These are phyloP conservation scores for Penaeus chinensis DNA, from an alignment of 1,140 invertebrate genomes.

Conservation along the genomic window DNA sequence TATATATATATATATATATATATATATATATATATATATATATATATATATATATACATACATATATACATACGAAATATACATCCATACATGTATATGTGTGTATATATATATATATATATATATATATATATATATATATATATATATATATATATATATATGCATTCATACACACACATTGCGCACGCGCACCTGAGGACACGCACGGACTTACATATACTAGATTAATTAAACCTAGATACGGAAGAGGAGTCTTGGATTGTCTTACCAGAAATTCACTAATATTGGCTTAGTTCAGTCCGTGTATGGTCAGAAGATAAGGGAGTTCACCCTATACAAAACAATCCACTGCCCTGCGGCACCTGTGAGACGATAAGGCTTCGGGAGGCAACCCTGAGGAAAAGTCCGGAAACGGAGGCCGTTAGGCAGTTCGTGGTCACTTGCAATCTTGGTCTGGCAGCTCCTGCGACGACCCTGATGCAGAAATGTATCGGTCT, in stretches of 20 bases:
- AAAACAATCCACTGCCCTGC: no score
- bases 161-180: neutral
- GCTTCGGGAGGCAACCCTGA: no score
- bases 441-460: no score
- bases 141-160: slow-evolving; percentile 20
- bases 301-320: neutral
- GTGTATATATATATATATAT: slow-evolving; percentile 9
- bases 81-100: neutral
- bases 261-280: neutral
- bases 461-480: no score
- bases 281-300: neutral
- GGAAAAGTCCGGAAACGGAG: no score
- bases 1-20: no score
- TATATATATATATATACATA: neutral
- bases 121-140: slow-evolving; percentile 22
- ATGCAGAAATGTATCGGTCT: no score
- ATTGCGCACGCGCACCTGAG: neutral
- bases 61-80: neutral
- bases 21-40: neutral
- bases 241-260: no score
- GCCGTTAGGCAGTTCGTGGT: no score
- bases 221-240: neutral
- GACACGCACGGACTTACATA: neutral
- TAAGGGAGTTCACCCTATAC: no score
- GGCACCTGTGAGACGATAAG: no score